Evolutionary conservation across 2,113 vertebrate species (phyloP), one percentile per base, ranked within the genome.

Genomic region (Lophius piscatorius): DNA sequence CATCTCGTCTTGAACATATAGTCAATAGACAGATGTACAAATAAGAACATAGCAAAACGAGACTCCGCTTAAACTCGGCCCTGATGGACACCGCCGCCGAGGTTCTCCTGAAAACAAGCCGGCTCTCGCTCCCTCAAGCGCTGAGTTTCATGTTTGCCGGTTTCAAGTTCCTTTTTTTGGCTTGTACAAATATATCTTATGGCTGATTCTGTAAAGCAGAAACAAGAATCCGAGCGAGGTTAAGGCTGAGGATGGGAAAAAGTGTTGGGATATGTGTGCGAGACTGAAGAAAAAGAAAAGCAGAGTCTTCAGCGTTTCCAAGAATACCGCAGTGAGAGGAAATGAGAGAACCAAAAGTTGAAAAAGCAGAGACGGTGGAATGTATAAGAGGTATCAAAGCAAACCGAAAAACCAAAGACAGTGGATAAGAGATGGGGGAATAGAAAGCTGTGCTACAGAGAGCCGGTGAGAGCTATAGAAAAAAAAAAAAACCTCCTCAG

Each of bases 91-190:
- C 9, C 23, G 34, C 33, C 8, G 20, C 51, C 60, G 64, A 3
- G 49, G 60, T 83, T 78, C 70, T 80, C 69, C 78, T 70, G 77
- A 81, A 85, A 85, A 80, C 61, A 58, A 62, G 50, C 35, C 18
- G 58, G 35, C 40, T 36, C 60, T 21, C 59, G 20, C 57, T 51
- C 29, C 28, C 55, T 64, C 63, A 42, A 44, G 47, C 39, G 29
- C 41, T 1, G 24, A 55, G 57, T 79, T 44, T 52, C 49, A 42
- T 61, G 60, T 69, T 28, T 49, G 34, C 48, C 24, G 46, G 67
- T 71, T 71, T 71, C 65, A 77, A 1, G n/a, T 51, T 31, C 64
- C 24, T 64, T 61, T 54, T 48, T 65, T 49, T 56, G 64, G 55
- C 62, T 42, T 46, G 58, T 82, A 64, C 60, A 76, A 74, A 55